phyloP scores from a whole-genome alignment of 2,797 vertebrate species.

The Ctenopoma multispine region DNA sequence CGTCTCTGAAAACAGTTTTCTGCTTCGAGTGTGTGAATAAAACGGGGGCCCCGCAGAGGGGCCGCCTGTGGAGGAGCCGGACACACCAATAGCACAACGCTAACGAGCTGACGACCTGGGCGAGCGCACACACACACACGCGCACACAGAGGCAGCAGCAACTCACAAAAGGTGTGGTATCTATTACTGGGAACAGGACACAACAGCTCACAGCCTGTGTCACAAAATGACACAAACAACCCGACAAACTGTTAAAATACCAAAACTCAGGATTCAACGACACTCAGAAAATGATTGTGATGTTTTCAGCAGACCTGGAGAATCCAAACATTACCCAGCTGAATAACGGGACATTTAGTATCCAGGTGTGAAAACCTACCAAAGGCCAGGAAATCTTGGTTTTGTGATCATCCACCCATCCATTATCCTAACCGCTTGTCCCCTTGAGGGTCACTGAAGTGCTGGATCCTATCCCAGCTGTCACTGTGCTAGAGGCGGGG shows the following conservation, averaged over 20 bases:
- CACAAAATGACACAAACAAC: not conserved
- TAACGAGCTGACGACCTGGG: constrained; percentile 41
- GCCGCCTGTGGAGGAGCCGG: constrained; percentile 21
- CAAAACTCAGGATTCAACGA: too few species aligned
- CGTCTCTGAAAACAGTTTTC: constrained; percentile 77
- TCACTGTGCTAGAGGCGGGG: too few species aligned
- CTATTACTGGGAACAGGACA: constrained; percentile 19
- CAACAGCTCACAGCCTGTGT: not conserved
- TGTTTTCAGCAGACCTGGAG: not conserved
- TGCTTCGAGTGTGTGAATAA: constrained; percentile 68
- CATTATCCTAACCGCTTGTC: too few species aligned
- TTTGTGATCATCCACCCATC: too few species aligned
- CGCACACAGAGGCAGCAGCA: not conserved
- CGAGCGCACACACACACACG: constrained; percentile 1
- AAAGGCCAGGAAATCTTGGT: too few species aligned
- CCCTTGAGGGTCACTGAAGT: too few species aligned
- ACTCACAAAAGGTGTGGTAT: constrained; percentile 13
- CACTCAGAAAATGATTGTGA: not conserved
- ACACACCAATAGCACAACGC: constrained; percentile 27
- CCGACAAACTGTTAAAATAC: not conserved
- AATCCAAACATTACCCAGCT: too few species aligned
- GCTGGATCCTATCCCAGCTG: too few species aligned
- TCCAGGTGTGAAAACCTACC: too few species aligned
- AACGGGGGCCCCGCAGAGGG: constrained; percentile 17
- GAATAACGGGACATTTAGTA: too few species aligned